A percentile compares a stretch with the other conserved stretches of the same genome.
Evolutionary conservation across 2,797 vertebrate genomes (phyloP).

Genomic region (Valencia hispanica): DNA sequence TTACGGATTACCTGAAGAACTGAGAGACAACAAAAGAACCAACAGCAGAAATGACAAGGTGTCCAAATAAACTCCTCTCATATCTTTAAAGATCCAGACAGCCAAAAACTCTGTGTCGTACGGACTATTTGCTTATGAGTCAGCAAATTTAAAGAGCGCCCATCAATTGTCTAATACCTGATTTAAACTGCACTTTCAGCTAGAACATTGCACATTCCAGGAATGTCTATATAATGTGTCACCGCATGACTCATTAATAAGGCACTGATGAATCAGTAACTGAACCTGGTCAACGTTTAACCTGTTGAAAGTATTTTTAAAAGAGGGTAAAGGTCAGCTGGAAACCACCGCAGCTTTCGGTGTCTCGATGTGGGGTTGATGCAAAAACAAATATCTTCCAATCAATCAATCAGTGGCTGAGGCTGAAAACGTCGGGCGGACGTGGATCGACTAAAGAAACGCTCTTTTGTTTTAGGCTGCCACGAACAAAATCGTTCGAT

Average conservation of each 20-base stretch:
- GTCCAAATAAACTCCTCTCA: conserved; percentile 11
- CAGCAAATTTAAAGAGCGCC: background rate
- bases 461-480: background rate
- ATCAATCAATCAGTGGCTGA: background rate
- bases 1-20: conserved; percentile 1
- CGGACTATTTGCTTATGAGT: conserved; percentile 24
- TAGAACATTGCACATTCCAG: background rate
- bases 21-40: background rate
- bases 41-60: conserved; percentile 7
- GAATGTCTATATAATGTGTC: background rate
- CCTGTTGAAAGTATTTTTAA: conserved; percentile 27
- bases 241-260: background rate
- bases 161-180: conserved; percentile 27
- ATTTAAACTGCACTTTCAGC: conserved; percentile 33
- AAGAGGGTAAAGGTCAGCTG: background rate
- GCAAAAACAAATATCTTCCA: background rate
- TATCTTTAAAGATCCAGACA: conserved; percentile 4
- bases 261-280: background rate
- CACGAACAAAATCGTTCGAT: background rate
- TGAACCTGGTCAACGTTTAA: conserved; percentile 28
- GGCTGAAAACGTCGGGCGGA: background rate
- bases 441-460: background rate
- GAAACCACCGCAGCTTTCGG: background rate
- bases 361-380: no score
- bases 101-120: background rate